phyloP scores from a whole-genome alignment of 2,113 vertebrate genomes.

The Geococcyx californianus region DNA sequence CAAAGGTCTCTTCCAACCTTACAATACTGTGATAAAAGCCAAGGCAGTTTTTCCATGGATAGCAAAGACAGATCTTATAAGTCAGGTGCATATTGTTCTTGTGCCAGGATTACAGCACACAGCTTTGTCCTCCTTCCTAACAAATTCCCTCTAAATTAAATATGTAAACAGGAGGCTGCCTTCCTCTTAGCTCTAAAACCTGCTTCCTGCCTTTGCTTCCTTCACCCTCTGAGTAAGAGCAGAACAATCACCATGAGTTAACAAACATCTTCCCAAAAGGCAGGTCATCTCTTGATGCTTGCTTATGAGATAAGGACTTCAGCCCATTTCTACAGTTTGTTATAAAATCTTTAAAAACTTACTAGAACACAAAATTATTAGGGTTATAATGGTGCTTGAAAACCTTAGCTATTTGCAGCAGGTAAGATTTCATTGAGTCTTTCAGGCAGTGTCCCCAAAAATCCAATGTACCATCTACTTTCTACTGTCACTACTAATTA shows the following conservation, averaged over 20 bases:
- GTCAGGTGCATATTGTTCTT: neutral
- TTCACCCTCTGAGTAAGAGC: neutral
- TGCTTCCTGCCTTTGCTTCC: neutral
- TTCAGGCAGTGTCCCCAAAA: neutral
- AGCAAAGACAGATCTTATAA: neutral
- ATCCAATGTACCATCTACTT: neutral
- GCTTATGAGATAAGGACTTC: neutral
- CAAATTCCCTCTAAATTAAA: neutral
- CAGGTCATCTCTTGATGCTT: neutral
- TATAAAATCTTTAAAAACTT: neutral
- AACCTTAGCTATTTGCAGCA: neutral
- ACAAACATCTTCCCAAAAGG: neutral
- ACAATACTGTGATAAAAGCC: too few species aligned
- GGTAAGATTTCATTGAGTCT: neutral
- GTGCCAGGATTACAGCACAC: neutral
- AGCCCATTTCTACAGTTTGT: neutral
- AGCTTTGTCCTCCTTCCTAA: neutral
- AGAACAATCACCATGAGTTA: neutral
- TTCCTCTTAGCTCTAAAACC: neutral
- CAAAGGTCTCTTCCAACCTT: too few species aligned
- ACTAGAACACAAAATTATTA: neutral
- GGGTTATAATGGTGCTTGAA: neutral
- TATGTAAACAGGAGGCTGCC: neutral
- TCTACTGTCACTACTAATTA: neutral
- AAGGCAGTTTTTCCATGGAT: neutral